Evolutionary conservation across 2,888 invertebrate species (phyloP).

Genomic region (Criorhina ranunculi): DNA sequence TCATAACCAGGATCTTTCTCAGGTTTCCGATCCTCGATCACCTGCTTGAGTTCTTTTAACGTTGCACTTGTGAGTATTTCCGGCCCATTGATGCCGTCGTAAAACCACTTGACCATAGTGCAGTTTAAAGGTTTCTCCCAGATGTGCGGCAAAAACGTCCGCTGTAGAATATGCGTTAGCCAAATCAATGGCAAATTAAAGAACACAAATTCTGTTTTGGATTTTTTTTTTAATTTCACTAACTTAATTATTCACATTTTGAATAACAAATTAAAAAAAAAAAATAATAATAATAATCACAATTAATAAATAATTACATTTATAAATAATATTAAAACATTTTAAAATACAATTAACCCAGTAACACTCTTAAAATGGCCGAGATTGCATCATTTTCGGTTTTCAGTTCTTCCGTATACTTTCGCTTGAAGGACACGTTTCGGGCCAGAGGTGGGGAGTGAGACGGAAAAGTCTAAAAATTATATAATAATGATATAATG

Average conservation of each 20-base stretch:
- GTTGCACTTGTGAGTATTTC: too few relatives aligned
- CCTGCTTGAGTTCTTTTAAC: too few relatives aligned
- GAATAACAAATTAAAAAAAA: conserved; percentile 24
- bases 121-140: too few relatives aligned
- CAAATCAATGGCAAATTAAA: too few relatives aligned
- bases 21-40: too few relatives aligned
- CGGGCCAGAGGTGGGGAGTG: background rate
- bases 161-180: too few relatives aligned
- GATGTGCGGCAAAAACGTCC: too few relatives aligned
- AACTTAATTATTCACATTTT: conserved; percentile 29
- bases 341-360: conserved; percentile 29
- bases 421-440: background rate
- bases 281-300: conserved; percentile 37
- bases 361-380: conserved; percentile 19
- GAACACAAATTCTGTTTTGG: background rate
- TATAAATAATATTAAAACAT: conserved; percentile 36
- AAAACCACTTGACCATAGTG: too few relatives aligned
- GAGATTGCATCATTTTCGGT: background rate
- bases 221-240: conserved; percentile 14
- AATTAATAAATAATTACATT: conserved; percentile 49
- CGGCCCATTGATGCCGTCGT: too few relatives aligned
- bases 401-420: background rate
- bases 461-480: conserved; percentile 21
- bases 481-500: conserved; percentile 1
- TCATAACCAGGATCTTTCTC: too few relatives aligned